Percentiles rank a stretch among this genome's conserved stretches.
These are phyloP conservation scores for Enteromius trimaculatus DNA, from an alignment of 2,797 vertebrate species.

Conservation along the genomic window DNA sequence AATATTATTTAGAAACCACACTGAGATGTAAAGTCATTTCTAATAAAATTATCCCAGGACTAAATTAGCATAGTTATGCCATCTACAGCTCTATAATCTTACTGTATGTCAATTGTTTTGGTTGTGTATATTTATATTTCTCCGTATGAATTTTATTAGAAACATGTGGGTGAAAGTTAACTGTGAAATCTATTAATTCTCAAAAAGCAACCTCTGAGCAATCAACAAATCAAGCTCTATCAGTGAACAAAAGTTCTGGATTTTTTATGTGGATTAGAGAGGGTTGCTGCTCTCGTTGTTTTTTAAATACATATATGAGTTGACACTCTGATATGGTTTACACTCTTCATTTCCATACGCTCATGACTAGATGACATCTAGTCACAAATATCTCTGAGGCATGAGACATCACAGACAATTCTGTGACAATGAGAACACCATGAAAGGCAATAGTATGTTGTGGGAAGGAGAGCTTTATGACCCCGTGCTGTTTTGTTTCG, in stretches of 20 bases:
- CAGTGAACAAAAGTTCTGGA: not conserved
- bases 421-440: not conserved
- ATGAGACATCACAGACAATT: slow-evolving; percentile 10
- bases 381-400: slow-evolving; percentile 36
- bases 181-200: slow-evolving; percentile 9
- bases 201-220: not conserved
- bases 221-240: not conserved
- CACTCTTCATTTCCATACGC: slow-evolving; percentile 23
- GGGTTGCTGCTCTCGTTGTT: not conserved
- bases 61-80: not conserved
- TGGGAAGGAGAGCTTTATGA: slow-evolving; percentile 32
- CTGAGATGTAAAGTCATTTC: not conserved
- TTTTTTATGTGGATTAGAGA: slow-evolving; percentile 9
- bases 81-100: not conserved
- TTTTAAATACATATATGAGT: not conserved
- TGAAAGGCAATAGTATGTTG: slow-evolving; percentile 21
- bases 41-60: not conserved
- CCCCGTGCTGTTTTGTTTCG: slow-evolving; percentile 34
- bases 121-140: slow-evolving; percentile 17
- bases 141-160: not conserved
- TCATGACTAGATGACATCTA: slow-evolving; percentile 32
- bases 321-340: slow-evolving; percentile 17
- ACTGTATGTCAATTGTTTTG: not conserved
- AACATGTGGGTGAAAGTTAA: slow-evolving; percentile 1
- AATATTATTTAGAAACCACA: not conserved